Conservation (phyloP, 2,888 invertebrate species). For the Girardia tigrina region DNA sequence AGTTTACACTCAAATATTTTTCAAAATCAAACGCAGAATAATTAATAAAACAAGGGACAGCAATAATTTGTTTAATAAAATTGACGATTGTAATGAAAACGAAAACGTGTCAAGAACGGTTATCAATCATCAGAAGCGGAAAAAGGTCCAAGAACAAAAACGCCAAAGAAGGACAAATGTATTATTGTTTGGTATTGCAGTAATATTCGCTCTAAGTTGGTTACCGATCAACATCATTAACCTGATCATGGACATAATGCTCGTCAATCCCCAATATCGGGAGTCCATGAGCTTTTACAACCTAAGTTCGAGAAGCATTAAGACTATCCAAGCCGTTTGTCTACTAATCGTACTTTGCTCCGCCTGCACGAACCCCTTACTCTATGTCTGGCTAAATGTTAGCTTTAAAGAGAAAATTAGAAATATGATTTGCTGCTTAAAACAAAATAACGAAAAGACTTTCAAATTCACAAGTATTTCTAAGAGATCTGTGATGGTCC, state of each 20-base stretch:
- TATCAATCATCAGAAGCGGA: slow-evolving; percentile 28
- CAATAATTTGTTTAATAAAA: background rate
- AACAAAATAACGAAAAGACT: background rate
- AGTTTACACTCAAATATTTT: slow-evolving; percentile 69
- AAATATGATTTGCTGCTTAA: background rate
- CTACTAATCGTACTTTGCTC: background rate
- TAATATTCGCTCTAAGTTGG: slow-evolving; percentile 78
- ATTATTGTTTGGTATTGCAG: slow-evolving; percentile 69
- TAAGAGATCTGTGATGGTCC: too few species aligned
- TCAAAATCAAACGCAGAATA: slow-evolving; percentile 61
- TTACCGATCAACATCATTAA: slow-evolving; percentile 75
- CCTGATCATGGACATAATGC: slow-evolving; percentile 51
- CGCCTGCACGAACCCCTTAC: background rate
- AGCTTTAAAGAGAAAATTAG: background rate
- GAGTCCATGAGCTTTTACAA: background rate
- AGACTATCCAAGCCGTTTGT: background rate
- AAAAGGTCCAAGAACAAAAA: slow-evolving; percentile 47
- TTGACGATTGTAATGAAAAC: background rate
- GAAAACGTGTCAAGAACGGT: background rate
- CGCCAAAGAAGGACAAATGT: slow-evolving; percentile 70
- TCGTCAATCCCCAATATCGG: background rate
- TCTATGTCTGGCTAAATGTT: background rate
- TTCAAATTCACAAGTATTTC: too few species aligned
- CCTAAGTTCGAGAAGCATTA: background rate
- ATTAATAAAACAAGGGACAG: slow-evolving; percentile 39